Percentiles rank a stretch among this genome's conserved stretches.
These are phyloP conservation scores for Pampusana beccarii DNA, from an alignment of 2,113 vertebrate genomes.

Conservation along the genomic window DNA sequence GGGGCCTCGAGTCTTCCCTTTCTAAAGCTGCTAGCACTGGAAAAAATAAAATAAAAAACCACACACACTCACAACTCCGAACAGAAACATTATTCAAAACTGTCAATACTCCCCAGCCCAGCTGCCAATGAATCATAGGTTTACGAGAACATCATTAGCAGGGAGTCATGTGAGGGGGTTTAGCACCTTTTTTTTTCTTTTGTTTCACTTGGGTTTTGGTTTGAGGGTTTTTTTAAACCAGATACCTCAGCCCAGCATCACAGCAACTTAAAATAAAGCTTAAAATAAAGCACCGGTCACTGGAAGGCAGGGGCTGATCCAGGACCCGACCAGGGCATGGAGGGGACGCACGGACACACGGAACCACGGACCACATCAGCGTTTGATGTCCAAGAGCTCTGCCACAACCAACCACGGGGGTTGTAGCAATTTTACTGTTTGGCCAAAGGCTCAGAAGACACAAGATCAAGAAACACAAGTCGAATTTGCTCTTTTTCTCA, in stretches of 20 bases:
- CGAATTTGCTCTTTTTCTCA: background rate
- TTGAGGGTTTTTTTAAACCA: background rate
- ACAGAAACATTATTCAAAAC: background rate
- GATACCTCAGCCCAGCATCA: background rate
- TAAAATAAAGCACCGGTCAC: background rate
- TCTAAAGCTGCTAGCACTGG: accelerated
- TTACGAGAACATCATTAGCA: background rate
- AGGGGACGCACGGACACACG: accelerated
- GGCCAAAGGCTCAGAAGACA: background rate
- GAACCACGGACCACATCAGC: background rate
- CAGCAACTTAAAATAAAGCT: background rate
- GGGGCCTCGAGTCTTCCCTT: accelerated
- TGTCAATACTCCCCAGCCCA: background rate
- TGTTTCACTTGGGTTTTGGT: background rate
- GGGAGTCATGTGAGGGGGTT: too few relatives aligned
- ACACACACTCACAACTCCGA: too few relatives aligned
- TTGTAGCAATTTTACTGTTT: background rate
- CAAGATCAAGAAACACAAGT: background rate
- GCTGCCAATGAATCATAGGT: background rate
- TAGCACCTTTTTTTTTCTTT: too few relatives aligned
- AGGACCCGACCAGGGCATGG: too few relatives aligned
- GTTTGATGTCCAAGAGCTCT: background rate
- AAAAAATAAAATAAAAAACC: background rate
- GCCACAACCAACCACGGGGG: accelerated
- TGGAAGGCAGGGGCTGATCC: background rate